phyloP scores from a whole-genome alignment of 2,113 vertebrate genomes.

The Puntigrus tetrazona region DNA sequence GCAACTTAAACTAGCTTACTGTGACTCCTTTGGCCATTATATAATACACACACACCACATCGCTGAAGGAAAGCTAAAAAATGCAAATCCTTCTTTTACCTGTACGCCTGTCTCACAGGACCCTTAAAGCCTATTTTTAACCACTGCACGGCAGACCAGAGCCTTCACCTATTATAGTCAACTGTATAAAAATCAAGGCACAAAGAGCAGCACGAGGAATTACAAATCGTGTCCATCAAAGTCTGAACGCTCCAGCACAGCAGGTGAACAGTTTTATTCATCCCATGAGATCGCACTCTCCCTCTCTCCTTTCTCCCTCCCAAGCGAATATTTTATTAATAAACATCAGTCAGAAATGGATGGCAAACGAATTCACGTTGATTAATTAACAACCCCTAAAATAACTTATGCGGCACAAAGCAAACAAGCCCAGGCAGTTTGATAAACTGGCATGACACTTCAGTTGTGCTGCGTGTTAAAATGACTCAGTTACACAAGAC shows the following conservation, averaged over 20 bases:
- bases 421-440: conserved; percentile 36
- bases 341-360: conserved; percentile 43
- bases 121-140: conserved; percentile 21
- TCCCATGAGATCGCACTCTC: conserved; percentile 1
- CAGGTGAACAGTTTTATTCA: conserved; percentile 32
- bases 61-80: not conserved
- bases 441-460: conserved; percentile 32
- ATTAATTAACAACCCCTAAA: conserved; percentile 57
- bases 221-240: conserved; percentile 42
- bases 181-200: conserved; percentile 39
- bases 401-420: conserved; percentile 41
- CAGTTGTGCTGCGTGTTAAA: conserved; percentile 18
- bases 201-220: conserved; percentile 27
- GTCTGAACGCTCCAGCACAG: not conserved
- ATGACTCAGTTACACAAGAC: conserved; percentile 7
- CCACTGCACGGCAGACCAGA: not conserved
- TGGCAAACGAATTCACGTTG: conserved; percentile 46
- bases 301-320: conserved; percentile 2
- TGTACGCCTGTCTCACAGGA: not conserved
- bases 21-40: not conserved
- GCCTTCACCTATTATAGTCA: not conserved
- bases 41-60: not conserved
- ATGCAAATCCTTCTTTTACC: conserved; percentile 14
- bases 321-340: conserved; percentile 41
- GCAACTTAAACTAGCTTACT: not conserved